Evolutionary conservation across 2,113 vertebrate species (phyloP), one percentile per base, ranked within the genome.

Genomic region (Stegostoma tigrinum): DNA sequence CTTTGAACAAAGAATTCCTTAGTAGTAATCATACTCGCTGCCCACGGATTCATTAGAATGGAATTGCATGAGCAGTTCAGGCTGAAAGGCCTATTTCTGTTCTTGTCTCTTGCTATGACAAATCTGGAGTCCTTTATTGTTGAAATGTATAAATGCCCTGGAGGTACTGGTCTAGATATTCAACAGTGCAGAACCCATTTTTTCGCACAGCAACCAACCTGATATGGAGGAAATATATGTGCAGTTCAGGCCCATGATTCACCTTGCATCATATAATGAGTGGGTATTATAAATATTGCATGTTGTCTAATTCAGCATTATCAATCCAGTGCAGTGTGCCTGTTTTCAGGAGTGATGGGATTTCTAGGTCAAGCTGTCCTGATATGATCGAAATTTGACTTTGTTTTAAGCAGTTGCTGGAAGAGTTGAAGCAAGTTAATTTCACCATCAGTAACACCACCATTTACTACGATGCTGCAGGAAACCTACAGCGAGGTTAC

Each of bases 401-500:
- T 67, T 52, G 17, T 0, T 10, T 8, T 86, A 95, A n/a, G 45
- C 97, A 98, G 98, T 97, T 98, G 96, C 96, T 98, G 96, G 70
- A 97, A 6, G 97, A 96, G 83, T 97, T 99, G 96, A 97, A 96
- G 95, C 98, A 97, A 4, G 78, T 97, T 34, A 97, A 97, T 0
- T 97, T 99, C 75, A 66, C 38, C 0, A 95, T 97, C 1, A 97
- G 97, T 0, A 97, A 97, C 70, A 96, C 96, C 1, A 38, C 27
- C 0, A 96, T 98, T 95, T 68, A 66, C 24, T 99, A 98, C 52
- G 97, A 98, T 45, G 64, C 80, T 10, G 93, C 96, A 0, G 98
- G 98, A 0, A 97, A 98, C 85, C 98, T 97, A 30, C 97, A 97
- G 96, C 78, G 97, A 0, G 97, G 98, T 1, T 98, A 98, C 0